Evolutionary conservation across 2,113 vertebrate species (phyloP).

Genomic region (Tinamus guttatus): DNA sequence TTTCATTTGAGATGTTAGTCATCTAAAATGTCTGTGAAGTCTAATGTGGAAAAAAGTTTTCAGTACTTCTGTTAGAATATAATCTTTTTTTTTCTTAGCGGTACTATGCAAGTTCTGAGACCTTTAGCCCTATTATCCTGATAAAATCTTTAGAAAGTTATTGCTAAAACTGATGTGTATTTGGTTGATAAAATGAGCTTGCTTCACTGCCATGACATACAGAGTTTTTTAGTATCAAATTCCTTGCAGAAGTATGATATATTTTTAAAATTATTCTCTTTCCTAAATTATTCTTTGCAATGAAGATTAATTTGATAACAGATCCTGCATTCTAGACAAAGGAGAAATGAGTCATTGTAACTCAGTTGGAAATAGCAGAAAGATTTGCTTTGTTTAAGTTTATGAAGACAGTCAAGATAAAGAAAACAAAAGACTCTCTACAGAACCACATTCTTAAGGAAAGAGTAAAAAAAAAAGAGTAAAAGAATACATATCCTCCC

Average conservation of each 20-base stretch:
- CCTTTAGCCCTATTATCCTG: background rate
- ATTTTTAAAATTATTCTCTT: background rate
- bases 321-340: background rate
- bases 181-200: background rate
- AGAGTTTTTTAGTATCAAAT: background rate
- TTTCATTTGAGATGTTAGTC: background rate
- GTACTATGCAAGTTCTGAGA: background rate
- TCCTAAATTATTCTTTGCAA: background rate
- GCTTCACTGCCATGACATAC: background rate
- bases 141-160: background rate
- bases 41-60: background rate
- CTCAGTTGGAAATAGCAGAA: background rate
- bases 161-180: background rate
- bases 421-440: background rate
- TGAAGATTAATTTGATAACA: background rate
- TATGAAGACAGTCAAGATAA: background rate
- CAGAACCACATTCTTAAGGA: background rate
- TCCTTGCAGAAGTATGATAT: background rate
- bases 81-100: background rate
- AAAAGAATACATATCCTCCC: background rate
- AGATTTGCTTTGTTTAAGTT: background rate
- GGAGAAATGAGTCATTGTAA: background rate
- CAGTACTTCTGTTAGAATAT: background rate
- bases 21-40: background rate
- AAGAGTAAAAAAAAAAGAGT: background rate